Percentiles rank a stretch among this genome's conserved stretches.
Conservation (phyloP, 2,113 vertebrate genomes). For the Alaudala cheleensis region DNA sequence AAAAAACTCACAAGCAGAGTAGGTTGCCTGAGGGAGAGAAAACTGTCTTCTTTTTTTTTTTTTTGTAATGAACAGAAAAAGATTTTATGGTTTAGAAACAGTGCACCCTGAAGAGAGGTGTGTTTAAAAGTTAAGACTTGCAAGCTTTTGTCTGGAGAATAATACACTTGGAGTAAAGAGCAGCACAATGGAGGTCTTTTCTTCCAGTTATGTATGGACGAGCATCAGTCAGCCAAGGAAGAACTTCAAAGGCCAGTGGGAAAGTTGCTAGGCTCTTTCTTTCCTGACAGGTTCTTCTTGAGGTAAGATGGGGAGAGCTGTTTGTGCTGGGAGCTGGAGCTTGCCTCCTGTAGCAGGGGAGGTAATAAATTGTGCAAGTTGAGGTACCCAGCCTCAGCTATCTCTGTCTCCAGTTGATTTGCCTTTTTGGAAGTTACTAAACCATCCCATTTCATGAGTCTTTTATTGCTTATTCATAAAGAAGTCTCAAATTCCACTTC, state of each 20-base stretch:
- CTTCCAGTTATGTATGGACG: slow-evolving; percentile 42
- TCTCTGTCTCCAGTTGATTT: background rate
- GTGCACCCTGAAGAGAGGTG: slow-evolving; percentile 22
- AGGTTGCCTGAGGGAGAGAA: background rate
- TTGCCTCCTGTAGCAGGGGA: background rate
- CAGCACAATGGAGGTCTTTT: slow-evolving; percentile 26
- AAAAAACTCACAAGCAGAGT: background rate
- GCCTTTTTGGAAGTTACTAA: background rate
- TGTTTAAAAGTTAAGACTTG: background rate
- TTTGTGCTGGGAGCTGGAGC: background rate
- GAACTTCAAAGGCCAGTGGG: slow-evolving; percentile 31
- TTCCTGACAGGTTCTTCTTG: slow-evolving; percentile 38
- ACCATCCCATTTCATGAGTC: background rate
- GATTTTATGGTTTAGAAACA: slow-evolving; percentile 27
- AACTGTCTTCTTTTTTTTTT: background rate
- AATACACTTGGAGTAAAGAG: background rate
- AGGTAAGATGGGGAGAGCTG: background rate
- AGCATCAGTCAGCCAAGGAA: slow-evolving; percentile 59
- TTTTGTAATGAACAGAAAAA: background rate
- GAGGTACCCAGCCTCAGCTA: background rate
- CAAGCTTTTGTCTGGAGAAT: slow-evolving; percentile 48
- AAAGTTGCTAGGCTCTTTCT: background rate
- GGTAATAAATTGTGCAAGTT: background rate
- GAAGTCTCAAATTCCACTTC: background rate
- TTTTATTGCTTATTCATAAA: background rate